These are phyloP conservation scores for Lottia gigantea DNA, from an alignment of 2,888 invertebrate species.

Conservation along the genomic window DNA sequence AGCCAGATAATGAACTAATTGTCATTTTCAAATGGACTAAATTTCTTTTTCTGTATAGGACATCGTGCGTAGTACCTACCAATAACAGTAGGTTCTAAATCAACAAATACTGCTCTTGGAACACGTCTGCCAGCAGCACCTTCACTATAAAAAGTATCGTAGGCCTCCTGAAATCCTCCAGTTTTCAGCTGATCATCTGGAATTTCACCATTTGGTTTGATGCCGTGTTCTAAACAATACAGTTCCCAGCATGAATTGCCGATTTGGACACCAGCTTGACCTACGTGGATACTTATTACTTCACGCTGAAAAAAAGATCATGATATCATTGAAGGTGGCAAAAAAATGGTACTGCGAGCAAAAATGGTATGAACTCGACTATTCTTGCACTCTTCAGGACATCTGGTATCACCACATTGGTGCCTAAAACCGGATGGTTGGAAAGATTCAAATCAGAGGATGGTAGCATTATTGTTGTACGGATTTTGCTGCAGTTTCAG, in stretches of 20 bases:
- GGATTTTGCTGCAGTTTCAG: no score
- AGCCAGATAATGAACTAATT: no score
- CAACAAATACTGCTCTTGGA: conserved; percentile 91
- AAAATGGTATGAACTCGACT: no score
- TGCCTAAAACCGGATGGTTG: no score
- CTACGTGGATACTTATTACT: conserved; percentile 70
- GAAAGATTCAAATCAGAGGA: no score
- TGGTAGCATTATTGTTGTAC: no score
- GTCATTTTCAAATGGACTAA: no score
- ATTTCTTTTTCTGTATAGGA: no score
- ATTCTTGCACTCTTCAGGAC: no score
- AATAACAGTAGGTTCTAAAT: conserved; percentile 95
- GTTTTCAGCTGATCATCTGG: conserved; percentile 83
- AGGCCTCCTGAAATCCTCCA: conserved; percentile 80
- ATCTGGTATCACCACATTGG: no score
- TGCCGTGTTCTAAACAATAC: conserved; percentile 72
- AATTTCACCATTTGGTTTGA: conserved; percentile 70
- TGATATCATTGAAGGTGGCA: no score
- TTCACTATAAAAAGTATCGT: conserved; percentile 82
- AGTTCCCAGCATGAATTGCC: conserved; percentile 73
- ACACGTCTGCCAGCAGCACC: conserved; percentile 96
- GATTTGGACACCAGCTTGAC: conserved; percentile 71
- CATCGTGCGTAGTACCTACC: conserved; percentile 73
- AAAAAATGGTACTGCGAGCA: no score
- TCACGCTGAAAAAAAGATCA: conserved; percentile 62